Evolutionary conservation across 1,140 invertebrate species (phyloP), one percentile per base, ranked within the genome.

Genomic region (Trichonephila clavata): DNA sequence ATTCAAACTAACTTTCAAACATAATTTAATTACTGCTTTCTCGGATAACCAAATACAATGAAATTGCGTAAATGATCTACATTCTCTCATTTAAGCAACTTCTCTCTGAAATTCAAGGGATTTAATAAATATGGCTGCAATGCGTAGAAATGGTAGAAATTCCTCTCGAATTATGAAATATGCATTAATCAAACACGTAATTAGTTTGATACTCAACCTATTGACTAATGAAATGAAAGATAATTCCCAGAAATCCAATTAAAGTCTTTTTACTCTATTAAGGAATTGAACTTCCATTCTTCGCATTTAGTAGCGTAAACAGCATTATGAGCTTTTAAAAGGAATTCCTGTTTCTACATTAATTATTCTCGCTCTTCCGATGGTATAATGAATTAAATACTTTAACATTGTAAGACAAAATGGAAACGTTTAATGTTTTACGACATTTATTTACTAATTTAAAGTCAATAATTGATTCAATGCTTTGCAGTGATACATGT

Each of bases 201-300:
- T 77, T 77, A 77, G 71, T 39, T 14, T 77, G 32, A 77, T 32
- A 4, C 71, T 27, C 2, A n/a, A 10, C 50, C 7, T 50, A 50
- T 50, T 50, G 50, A 50, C 50, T 10, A 50, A 50, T 50, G 50
- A 50, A 77, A 77, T 77, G 71, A 27, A 77, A 77, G 32, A 39
- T 39, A 77, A 39, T 77, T 32, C 71, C 32, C 27, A 39, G 71
- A 77, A 77, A 32, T 77, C 27, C 32, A 77, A 77, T 77, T 77
- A 39, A 32, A 77, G 71, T 32, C 71, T 77, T 77, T 77, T 32
- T 77, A 27, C 16, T 2, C 71, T 7, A 32, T 77, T 18, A 77
- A 77, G 27, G 71, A 77, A 77, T 77, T 7, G 16, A 39, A 3
- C 71, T 77, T 10, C 50, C 10, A 50, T 50, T 50, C 50, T 50